Percentiles rank a stretch among this genome's conserved stretches.
Conservation (phyloP, 2,797 vertebrate genomes). For the Pteropus rufus region DNA sequence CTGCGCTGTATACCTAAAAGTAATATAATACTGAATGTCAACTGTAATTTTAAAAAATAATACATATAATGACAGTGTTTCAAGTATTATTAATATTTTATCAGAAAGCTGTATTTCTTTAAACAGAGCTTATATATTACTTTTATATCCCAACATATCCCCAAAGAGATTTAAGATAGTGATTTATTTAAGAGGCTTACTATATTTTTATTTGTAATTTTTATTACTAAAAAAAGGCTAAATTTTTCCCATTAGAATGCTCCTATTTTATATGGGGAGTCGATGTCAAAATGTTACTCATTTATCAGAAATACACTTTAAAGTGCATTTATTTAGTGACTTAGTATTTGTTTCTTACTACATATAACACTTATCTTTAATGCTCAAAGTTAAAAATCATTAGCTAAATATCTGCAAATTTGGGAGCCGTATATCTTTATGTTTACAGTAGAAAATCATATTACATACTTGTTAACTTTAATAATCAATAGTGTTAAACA, state of each 20-base stretch:
- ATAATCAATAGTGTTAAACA: background rate
- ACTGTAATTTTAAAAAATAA: background rate
- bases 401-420: background rate
- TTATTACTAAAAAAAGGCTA: conserved; percentile 18
- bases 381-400: background rate
- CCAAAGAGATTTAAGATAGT: background rate
- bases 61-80: background rate
- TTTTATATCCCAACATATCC: background rate
- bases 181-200: background rate
- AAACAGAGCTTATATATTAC: background rate
- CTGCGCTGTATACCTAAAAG: too few species aligned
- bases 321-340: background rate
- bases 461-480: background rate
- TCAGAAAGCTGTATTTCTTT: conserved; percentile 1
- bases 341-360: background rate
- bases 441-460: background rate
- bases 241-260: background rate
- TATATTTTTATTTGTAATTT: conserved; percentile 33
- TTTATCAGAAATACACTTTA: background rate
- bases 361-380: background rate
- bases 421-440: background rate
- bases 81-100: conserved; percentile 20
- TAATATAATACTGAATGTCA: too few species aligned
- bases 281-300: background rate
- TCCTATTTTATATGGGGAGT: background rate